These are phyloP conservation scores for Habrosyne pyritoides DNA, from an alignment of 2,888 invertebrate species.

Conservation along the genomic window DNA sequence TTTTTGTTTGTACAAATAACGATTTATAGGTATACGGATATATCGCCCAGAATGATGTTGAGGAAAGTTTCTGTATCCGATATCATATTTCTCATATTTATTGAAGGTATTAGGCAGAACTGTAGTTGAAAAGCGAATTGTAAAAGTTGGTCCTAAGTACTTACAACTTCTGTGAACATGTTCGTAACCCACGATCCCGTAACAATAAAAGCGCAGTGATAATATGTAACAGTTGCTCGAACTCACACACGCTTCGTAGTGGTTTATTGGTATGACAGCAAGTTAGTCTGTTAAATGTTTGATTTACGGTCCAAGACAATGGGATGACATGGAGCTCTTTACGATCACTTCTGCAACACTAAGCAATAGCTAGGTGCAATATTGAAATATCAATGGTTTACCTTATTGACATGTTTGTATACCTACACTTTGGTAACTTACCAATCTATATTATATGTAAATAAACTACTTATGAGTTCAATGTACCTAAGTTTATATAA, in stretches of 20 bases:
- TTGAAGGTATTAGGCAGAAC: too few relatives aligned
- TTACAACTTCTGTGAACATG: background rate
- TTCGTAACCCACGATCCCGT: constrained; percentile 1
- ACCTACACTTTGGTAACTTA: too few relatives aligned
- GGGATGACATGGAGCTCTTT: constrained; percentile 42
- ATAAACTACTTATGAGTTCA: too few relatives aligned
- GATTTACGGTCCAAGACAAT: constrained; percentile 61
- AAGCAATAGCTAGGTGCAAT: constrained; percentile 24
- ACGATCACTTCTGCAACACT: constrained; percentile 42
- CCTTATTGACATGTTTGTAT: background rate
- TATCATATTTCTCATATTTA: background rate
- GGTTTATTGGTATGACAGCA: constrained; percentile 65
- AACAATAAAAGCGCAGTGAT: constrained; percentile 21
- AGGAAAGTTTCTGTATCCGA: background rate
- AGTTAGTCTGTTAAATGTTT: constrained; percentile 63
- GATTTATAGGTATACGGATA: too few relatives aligned
- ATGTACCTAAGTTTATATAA: background rate
- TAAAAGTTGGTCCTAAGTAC: too few relatives aligned
- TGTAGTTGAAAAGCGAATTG: too few relatives aligned
- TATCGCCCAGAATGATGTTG: background rate
- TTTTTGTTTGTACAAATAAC: background rate
- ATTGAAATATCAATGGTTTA: background rate
- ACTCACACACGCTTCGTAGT: constrained; percentile 51
- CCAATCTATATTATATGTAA: too few relatives aligned
- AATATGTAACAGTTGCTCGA: constrained; percentile 49